Base-by-base conservation (phyloP, 2,113 vertebrate genomes). In the Tretioscincus oriximinensis region DNA sequence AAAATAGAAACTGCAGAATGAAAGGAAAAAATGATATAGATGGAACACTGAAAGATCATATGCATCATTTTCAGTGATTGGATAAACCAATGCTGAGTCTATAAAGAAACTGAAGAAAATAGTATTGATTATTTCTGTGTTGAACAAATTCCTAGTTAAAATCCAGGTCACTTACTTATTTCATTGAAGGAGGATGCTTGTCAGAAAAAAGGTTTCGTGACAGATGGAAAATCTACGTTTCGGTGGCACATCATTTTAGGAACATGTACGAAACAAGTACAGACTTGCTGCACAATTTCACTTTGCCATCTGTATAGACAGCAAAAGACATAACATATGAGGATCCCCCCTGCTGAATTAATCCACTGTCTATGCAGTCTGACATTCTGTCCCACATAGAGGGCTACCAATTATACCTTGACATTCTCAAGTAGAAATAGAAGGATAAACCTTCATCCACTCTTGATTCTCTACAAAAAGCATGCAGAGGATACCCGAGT, bases 1-100 rank as follows among this genome's bases (percentile, higher is more conserved):
- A 94, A 85, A 78, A 85, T 70, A 85, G 77, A 80, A 85, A 84
- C 84, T 83, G 63, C 81, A 89, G 78, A 66, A 81, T 60, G 84
- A 51, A 76, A 65, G 61, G 0, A 28, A 35, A 68, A 45, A 77
- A 60, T 28, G 24, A 10, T 61, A 66, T 41, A 22, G 10, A 60
- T 16, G 41, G 51, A 16, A 29, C 24, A 10, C 11, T 71, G 31
- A 24, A 31, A 49, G 45, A n/a, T 71, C 9, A 24, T 70, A 60
- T 60, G 51, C 28, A 28, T 29, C 3, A n/a, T 58, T 79, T 79
- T 71, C 26, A 63, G 26, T 71, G 18, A 71, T 9, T 22, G 16
- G 26, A 45, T n/a, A 71, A 47, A n/a, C 9, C 41, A 79, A 35
- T 6, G 28, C 8, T 14, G 7, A 24, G 35, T 29, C 29, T 58